A percentile compares a stretch with the other conserved stretches of the same genome.
Evolutionary conservation across 2,797 vertebrate genomes (phyloP).

Genomic region (Enteromius viviparus): DNA sequence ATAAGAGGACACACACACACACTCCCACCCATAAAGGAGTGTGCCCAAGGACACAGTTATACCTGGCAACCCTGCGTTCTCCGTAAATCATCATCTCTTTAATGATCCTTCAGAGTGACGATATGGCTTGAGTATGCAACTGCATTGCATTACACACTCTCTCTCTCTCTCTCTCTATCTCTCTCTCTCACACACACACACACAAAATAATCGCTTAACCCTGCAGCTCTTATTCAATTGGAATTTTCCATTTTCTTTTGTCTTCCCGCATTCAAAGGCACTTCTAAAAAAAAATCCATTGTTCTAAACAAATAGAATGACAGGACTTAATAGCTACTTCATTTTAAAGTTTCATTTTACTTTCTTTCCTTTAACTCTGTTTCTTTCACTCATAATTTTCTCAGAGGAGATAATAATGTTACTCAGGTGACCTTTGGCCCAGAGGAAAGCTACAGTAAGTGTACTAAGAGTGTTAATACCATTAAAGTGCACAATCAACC

Average conservation of each 20-base stretch:
- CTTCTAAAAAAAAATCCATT: conserved; percentile 20
- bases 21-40: conserved; percentile 30
- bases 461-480: neutral
- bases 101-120: conserved; percentile 45
- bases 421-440: conserved; percentile 21
- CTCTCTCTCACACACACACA: neutral
- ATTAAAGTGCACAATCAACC: neutral
- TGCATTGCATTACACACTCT: conserved; percentile 4
- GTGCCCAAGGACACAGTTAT: conserved; percentile 40
- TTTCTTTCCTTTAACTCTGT: neutral
- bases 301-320: conserved; percentile 16
- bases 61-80: conserved; percentile 30
- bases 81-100: conserved; percentile 42
- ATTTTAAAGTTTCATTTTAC: neutral
- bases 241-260: conserved; percentile 46
- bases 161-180: conserved; percentile 1
- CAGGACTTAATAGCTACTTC: conserved; percentile 1
- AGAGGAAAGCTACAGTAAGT: conserved; percentile 9
- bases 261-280: conserved; percentile 2
- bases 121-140: conserved; percentile 10
- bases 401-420: neutral
- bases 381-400: conserved; percentile 1
- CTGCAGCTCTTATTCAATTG: conserved; percentile 33
- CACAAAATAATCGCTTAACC: neutral
- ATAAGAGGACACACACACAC: conserved; percentile 28